Evolutionary conservation across 2,797 vertebrate species (phyloP).

Genomic region (Enteromius unitaeniatus): DNA sequence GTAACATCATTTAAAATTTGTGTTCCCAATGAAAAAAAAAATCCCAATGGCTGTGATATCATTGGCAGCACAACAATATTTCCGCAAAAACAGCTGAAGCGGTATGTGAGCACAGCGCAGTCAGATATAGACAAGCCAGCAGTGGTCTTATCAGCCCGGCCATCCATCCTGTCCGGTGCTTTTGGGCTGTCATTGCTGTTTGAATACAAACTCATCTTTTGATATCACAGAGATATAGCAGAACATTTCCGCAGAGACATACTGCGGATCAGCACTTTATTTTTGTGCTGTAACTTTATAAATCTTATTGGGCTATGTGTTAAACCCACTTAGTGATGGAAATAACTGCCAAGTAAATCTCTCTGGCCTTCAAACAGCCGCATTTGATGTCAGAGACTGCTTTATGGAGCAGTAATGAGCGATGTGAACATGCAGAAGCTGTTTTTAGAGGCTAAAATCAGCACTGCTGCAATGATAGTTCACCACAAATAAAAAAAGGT

Average conservation of each 20-base stretch:
- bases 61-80: slow-evolving; percentile 44
- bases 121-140: slow-evolving; percentile 22
- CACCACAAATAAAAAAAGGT: background rate
- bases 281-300: slow-evolving; percentile 39
- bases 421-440: background rate
- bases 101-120: slow-evolving; percentile 26
- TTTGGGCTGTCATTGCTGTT: slow-evolving; percentile 47
- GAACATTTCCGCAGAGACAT: slow-evolving; percentile 24
- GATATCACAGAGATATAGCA: slow-evolving; percentile 38
- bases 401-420: slow-evolving; percentile 46
- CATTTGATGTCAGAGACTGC: slow-evolving; percentile 35
- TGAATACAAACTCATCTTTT: slow-evolving; percentile 46
- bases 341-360: slow-evolving; percentile 47
- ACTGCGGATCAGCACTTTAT: slow-evolving; percentile 44
- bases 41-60: slow-evolving; percentile 16
- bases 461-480: slow-evolving; percentile 16
- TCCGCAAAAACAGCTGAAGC: slow-evolving; percentile 37
- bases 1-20: background rate
- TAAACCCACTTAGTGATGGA: slow-evolving; percentile 33
- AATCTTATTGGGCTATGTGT: slow-evolving; percentile 33
- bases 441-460: slow-evolving; percentile 21
- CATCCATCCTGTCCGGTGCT: slow-evolving; percentile 51
- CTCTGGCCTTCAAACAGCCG: slow-evolving; percentile 31
- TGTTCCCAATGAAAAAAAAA: too few relatives aligned
- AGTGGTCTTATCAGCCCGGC: slow-evolving; percentile 44